Base-by-base conservation (phyloP, 2,888 invertebrate genomes). In the Lasioglossum villosulum region DNA sequence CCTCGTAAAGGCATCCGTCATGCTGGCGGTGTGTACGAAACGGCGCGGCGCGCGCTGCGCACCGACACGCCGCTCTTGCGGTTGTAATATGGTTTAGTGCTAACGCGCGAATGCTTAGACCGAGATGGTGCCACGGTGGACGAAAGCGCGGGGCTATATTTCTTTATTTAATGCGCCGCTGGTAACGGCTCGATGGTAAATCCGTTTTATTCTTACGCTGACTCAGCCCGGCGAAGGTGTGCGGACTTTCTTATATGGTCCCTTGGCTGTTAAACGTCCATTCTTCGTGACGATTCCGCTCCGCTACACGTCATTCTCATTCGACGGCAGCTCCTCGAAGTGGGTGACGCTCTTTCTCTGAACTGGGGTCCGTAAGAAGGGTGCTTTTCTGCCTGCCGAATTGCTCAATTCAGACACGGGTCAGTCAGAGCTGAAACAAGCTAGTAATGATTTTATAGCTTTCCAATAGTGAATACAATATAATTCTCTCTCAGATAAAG, bases 1-100 rank as follows among this genome's bases (percentile, higher is more conserved):
- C 86, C 93, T 94, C 94, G 93, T 94, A 94, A 94, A 94, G 93
- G 87, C 92, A 93, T 93, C 93, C 93, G 93, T 93, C 93, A 93
- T 91, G 91, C 81, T 73, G 86, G 79, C 85, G 45, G 75, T 82
- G 78, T 82, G 78, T 59, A 83, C 80, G 85, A 84, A 88, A 86
- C 88, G 83, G 66, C 85, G 52, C 59, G 63, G 66, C 37, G 66
- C 27, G 75, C 14, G 34, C 74, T 42, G 83, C 86, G 83, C 78
- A 77, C 85, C 82, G 45, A 45, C 45, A 45, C 45, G 48, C 52
- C 83, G 88, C 88, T 89, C 88, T 93, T 94, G 93, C 93, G 94
- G 93, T 93, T 92, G 92, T 93, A 92, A 92, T 93, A 92, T 92
- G 91, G 93, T 94, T 93, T 93, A 93, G 93, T 93, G 92, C 91